Conservation (phyloP, 2,888 invertebrate species). For the Sabellastarte sp. region DNA sequence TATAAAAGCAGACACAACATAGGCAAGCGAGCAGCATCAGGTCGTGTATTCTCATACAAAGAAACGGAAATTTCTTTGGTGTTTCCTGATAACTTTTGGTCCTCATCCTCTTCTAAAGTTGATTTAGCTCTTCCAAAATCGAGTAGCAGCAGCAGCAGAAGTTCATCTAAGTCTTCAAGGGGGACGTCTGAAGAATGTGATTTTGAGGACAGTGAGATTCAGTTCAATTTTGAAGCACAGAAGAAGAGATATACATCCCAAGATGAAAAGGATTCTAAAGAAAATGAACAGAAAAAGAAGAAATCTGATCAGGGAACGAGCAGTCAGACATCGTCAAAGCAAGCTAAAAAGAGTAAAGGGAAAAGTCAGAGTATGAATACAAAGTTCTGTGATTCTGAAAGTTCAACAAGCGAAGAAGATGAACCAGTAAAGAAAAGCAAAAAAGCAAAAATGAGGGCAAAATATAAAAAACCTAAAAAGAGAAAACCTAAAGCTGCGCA, state of each 20-base stretch:
- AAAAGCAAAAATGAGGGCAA: conserved; percentile 1
- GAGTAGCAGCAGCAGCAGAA: not conserved
- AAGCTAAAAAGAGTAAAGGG: not conserved
- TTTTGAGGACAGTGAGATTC: conserved; percentile 1
- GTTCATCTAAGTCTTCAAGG: not conserved
- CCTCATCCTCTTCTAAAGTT: not conserved
- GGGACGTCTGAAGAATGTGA: not conserved
- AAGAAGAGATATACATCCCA: too few species aligned
- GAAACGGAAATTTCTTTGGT: conserved; percentile 35
- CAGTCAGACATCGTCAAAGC: not conserved
- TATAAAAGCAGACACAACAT: conserved; percentile 48
- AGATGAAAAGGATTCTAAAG: too few species aligned
- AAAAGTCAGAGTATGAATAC: not conserved
- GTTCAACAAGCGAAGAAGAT: not conserved
- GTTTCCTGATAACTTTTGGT: conserved; percentile 24
- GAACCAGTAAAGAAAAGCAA: not conserved
- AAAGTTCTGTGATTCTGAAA: too few species aligned
- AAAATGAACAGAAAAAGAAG: too few species aligned
- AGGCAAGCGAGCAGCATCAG: conserved; percentile 42
- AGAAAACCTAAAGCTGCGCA: not conserved
- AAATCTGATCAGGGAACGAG: too few species aligned
- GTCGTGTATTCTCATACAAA: conserved; percentile 43
- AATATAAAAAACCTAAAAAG: not conserved
- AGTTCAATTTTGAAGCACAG: not conserved
- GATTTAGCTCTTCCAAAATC: not conserved